phyloP scores from a whole-genome alignment of 2,888 invertebrate genomes.

The Thymelicus acteon region DNA sequence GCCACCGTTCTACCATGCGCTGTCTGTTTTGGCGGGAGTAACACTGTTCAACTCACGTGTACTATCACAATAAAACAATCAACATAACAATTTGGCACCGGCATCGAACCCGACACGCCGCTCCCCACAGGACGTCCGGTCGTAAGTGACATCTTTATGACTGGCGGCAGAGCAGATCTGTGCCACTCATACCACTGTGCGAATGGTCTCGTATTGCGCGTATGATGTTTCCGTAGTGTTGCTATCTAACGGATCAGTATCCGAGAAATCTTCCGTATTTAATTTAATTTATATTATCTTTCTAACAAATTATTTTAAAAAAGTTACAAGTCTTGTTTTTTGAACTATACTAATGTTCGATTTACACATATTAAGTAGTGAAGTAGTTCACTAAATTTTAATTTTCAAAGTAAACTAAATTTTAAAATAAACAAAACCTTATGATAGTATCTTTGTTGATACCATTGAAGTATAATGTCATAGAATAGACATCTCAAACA shows the following conservation, averaged over 20 bases:
- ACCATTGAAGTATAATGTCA: too few species aligned
- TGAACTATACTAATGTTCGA: too few species aligned
- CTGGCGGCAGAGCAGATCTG: constrained; percentile 40
- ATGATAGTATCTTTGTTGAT: background rate
- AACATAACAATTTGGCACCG: constrained; percentile 31
- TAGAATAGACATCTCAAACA: too few species aligned
- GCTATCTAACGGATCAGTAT: too few species aligned
- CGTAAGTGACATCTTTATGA: constrained; percentile 76
- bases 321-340: too few species aligned
- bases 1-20: too few species aligned
- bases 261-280: too few species aligned
- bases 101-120: constrained; percentile 25
- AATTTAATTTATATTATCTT: too few species aligned
- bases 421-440: background rate
- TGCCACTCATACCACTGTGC: constrained; percentile 15
- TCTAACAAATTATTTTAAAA: too few species aligned
- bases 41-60: background rate
- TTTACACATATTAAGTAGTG: too few species aligned
- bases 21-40: background rate
- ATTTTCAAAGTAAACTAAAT: too few species aligned
- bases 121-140: constrained; percentile 58
- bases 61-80: constrained; percentile 29
- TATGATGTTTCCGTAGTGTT: background rate
- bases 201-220: constrained; percentile 13
- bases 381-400: too few species aligned